A percentile compares a stretch with the other conserved stretches of the same genome.
phyloP scores from a whole-genome alignment of 2,888 invertebrate species.

The Bimastos eiseni region DNA sequence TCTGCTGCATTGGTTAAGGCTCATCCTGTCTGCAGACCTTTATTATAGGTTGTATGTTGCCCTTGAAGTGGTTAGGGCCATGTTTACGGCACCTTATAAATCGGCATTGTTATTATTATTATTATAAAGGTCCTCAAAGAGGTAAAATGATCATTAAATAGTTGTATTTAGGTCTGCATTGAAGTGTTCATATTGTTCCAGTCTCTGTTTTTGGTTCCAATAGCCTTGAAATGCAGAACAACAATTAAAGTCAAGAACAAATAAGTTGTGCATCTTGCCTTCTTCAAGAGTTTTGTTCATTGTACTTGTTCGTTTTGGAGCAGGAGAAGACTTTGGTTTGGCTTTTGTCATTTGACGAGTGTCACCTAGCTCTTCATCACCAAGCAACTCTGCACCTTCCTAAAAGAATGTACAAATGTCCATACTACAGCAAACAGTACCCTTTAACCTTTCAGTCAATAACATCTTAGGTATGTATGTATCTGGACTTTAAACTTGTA shows the following conservation, averaged over 20 bases:
- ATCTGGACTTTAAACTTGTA: too few species aligned
- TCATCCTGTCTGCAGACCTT: too few species aligned
- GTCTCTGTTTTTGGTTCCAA: background rate
- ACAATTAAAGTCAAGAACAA: background rate
- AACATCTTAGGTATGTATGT: background rate
- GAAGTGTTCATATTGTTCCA: background rate
- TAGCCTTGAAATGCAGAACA: conserved; percentile 1
- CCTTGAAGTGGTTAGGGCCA: too few species aligned
- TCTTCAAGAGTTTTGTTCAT: conserved; percentile 56
- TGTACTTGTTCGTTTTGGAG: conserved; percentile 48
- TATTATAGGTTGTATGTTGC: too few species aligned
- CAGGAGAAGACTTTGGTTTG: conserved; percentile 36
- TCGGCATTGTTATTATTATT: too few species aligned
- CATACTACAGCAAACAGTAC: background rate
- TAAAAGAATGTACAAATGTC: conserved; percentile 36
- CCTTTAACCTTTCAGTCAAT: background rate
- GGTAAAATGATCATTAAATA: too few species aligned
- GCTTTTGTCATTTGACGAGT: conserved; percentile 53
- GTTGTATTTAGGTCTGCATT: too few species aligned
- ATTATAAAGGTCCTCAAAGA: too few species aligned
- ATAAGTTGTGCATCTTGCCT: conserved; percentile 48
- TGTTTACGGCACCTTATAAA: too few species aligned
- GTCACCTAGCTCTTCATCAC: conserved; percentile 55
- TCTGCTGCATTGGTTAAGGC: too few species aligned
- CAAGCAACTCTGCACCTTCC: conserved; percentile 54